phyloP scores from a whole-genome alignment of 1,140 invertebrate genomes.

The Drosophila nebulosa region DNA sequence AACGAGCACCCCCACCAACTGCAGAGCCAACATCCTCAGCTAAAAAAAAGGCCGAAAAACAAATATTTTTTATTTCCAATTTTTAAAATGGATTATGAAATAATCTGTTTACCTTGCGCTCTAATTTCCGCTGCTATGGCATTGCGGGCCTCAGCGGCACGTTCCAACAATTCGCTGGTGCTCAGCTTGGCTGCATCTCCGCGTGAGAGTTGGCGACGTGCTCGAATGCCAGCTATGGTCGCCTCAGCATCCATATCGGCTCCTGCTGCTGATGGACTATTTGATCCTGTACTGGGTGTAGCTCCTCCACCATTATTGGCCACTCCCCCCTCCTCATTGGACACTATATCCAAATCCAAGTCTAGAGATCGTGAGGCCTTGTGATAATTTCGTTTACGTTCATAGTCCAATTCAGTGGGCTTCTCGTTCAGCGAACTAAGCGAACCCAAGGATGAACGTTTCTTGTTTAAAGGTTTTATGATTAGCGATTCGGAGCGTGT shows the following conservation, averaged over 20 bases:
- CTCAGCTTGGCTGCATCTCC: constrained; percentile 73
- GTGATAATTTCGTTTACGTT: constrained; percentile 75
- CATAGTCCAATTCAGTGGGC: constrained; percentile 67
- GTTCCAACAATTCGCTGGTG: constrained; percentile 73
- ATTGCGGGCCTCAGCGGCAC: constrained; percentile 69
- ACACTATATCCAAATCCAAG: constrained; percentile 76
- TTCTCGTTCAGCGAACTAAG: constrained; percentile 77
- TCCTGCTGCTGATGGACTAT: constrained; percentile 56
- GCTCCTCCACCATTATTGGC: constrained; percentile 26
- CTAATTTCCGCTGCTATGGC: constrained; percentile 77
- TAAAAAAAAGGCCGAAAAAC: constrained; percentile 6
- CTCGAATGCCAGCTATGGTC: constrained; percentile 69
- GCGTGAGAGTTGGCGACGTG: constrained; percentile 66
- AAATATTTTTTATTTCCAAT: background rate
- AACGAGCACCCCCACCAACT: constrained; percentile 55
- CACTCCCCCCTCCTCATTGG: constrained; percentile 47
- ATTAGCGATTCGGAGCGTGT: constrained; percentile 78
- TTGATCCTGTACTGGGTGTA: constrained; percentile 62
- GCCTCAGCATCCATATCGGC: constrained; percentile 52
- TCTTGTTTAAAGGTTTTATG: constrained; percentile 73
- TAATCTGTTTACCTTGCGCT: constrained; percentile 70
- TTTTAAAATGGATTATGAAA: no score
- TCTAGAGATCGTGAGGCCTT: constrained; percentile 78
- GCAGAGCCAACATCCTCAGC: constrained; percentile 54
- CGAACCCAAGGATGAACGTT: constrained; percentile 77